These are phyloP conservation scores for Arizona elegans DNA, from an alignment of 2,113 vertebrate species.

Conservation along the genomic window DNA sequence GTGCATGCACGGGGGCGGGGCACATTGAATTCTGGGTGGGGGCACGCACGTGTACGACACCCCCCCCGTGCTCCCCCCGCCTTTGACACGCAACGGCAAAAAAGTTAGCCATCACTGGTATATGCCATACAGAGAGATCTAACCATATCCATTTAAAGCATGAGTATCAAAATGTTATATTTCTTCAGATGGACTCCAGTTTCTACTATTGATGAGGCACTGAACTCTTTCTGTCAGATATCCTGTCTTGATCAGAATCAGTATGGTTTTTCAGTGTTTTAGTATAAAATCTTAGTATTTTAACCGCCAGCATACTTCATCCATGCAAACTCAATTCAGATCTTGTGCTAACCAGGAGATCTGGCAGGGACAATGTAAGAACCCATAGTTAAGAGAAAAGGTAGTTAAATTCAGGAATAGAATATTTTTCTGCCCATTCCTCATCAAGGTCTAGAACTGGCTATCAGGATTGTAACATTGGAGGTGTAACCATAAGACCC, in stretches of 20 bases:
- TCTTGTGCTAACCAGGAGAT: not conserved
- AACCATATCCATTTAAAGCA: not conserved
- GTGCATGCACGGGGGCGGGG: no score
- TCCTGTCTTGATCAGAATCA: not conserved
- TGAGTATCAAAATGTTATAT: not conserved
- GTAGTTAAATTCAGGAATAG: not conserved
- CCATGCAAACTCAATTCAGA: not conserved
- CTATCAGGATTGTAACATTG: not conserved
- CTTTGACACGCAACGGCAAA: no score
- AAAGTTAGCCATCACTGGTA: not conserved
- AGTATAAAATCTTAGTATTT: not conserved
- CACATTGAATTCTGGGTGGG: no score
- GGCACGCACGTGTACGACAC: no score
- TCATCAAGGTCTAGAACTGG: not conserved
- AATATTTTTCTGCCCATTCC: not conserved
- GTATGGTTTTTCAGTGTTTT: not conserved
- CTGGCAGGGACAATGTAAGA: not conserved
- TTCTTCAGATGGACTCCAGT: not conserved
- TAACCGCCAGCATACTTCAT: not conserved
- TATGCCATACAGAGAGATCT: not conserved
- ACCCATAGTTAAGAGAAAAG: not conserved
- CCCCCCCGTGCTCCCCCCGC: no score
- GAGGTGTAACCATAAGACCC: not conserved
- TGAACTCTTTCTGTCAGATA: no score
- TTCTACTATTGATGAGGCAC: not conserved